A percentile compares a stretch with the other conserved stretches of the same genome.
These are phyloP conservation scores for Dryobota labecula DNA, from an alignment of 2,888 invertebrate species.

Conservation along the genomic window DNA sequence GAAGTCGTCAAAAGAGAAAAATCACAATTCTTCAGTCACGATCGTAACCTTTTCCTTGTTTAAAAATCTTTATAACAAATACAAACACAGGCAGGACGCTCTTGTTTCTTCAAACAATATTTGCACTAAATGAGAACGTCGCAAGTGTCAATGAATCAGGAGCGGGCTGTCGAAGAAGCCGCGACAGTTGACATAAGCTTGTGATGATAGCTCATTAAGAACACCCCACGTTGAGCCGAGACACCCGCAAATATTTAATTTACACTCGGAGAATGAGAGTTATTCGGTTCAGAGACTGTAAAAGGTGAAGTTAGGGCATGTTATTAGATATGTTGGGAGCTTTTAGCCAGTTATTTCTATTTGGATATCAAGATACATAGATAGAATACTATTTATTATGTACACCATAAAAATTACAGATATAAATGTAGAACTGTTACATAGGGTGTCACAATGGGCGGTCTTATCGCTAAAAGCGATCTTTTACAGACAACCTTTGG, in stretches of 20 bases:
- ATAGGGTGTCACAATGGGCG: no score
- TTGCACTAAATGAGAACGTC: slow-evolving; percentile 56
- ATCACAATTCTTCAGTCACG: neutral
- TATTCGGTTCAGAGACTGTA: slow-evolving; percentile 38
- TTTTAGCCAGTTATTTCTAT: neutral
- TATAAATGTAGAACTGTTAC: no score
- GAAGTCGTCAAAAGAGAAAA: slow-evolving; percentile 5
- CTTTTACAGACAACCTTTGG: no score
- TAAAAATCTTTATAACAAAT: slow-evolving; percentile 28
- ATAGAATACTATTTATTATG: no score
- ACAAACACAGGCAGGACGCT: slow-evolving; percentile 26
- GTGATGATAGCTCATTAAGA: slow-evolving; percentile 76
- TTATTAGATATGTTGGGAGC: slow-evolving; percentile 1
- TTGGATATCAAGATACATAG: neutral
- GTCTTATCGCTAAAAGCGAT: no score
- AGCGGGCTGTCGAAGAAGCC: slow-evolving; percentile 66
- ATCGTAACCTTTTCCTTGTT: slow-evolving; percentile 23
- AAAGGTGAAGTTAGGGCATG: slow-evolving; percentile 5
- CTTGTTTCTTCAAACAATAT: slow-evolving; percentile 46
- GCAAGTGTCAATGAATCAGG: slow-evolving; percentile 60
- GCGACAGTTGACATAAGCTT: slow-evolving; percentile 60
- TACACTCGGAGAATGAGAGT: slow-evolving; percentile 71
- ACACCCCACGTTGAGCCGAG: slow-evolving; percentile 63
- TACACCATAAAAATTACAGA: no score
- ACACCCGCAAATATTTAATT: slow-evolving; percentile 74